A percentile compares a stretch with the other conserved stretches of the same genome.
Conservation (phyloP, 2,888 invertebrate genomes). For the Pomacea canaliculata region DNA sequence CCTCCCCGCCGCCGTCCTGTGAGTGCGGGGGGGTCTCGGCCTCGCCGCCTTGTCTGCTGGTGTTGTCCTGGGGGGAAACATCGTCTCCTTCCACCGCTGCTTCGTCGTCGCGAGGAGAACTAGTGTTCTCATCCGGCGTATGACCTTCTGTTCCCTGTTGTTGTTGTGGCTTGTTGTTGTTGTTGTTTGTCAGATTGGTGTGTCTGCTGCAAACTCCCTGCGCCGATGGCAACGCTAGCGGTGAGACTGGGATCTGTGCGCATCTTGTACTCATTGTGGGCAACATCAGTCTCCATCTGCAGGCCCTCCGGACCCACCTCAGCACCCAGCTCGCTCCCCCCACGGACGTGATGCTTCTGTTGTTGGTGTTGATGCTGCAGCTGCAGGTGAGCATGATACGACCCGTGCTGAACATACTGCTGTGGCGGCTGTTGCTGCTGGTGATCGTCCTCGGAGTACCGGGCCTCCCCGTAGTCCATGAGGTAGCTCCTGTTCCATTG, state of each 20-base stretch:
- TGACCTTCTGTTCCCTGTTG: background rate
- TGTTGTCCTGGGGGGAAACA: background rate
- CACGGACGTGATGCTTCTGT: background rate
- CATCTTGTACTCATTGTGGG: slow-evolving; percentile 6
- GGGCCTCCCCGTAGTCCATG: slow-evolving; percentile 2
- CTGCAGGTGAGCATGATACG: slow-evolving; percentile 6
- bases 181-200: background rate
- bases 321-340: background rate
- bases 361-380: background rate
- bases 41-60: background rate
- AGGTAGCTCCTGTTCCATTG: background rate
- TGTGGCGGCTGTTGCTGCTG: slow-evolving; percentile 16
- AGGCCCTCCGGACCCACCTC: slow-evolving; percentile 2
- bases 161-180: too few species aligned
- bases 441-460: slow-evolving; percentile 10
- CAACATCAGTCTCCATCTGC: slow-evolving; percentile 6
- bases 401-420: background rate
- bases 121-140: background rate
- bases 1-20: slow-evolving; percentile 34
- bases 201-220: background rate
- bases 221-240: background rate
- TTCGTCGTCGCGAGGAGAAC: slow-evolving; percentile 11
- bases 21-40: background rate
- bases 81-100: slow-evolving; percentile 12
- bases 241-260: background rate